phyloP scores from a whole-genome alignment of 2,888 invertebrate genomes.

The Macroteleia sp. region DNA sequence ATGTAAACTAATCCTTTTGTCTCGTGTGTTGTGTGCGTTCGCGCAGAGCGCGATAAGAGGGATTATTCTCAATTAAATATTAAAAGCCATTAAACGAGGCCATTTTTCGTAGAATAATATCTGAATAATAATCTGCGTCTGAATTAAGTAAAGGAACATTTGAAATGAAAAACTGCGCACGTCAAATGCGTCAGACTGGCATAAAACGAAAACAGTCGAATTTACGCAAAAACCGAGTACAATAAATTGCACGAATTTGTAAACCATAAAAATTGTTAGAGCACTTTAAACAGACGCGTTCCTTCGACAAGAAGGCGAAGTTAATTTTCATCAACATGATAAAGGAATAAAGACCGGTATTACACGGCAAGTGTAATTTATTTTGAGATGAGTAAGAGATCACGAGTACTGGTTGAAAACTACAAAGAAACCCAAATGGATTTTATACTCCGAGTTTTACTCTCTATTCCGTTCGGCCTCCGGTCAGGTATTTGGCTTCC shows the following conservation, averaged over 20 bases:
- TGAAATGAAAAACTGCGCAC: no score
- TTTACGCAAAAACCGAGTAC: no score
- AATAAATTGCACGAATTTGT: no score
- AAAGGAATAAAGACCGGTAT: conserved; percentile 14
- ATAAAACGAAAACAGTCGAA: no score
- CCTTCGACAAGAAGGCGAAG: background rate
- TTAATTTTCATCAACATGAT: conserved; percentile 25
- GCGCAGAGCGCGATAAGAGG: background rate
- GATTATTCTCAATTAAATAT: conserved; percentile 43
- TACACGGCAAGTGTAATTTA: conserved; percentile 39
- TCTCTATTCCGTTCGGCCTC: conserved; percentile 52
- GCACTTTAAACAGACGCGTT: no score
- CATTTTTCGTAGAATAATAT: conserved; percentile 1
- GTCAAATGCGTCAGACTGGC: no score
- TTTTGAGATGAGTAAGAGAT: conserved; percentile 38
- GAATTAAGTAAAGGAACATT: background rate
- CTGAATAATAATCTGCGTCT: background rate
- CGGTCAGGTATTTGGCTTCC: conserved; percentile 68
- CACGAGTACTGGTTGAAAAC: conserved; percentile 18
- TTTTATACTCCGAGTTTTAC: conserved; percentile 54
- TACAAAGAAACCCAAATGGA: conserved; percentile 53
- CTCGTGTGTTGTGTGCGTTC: background rate
- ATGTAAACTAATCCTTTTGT: conserved; percentile 47
- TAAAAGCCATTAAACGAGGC: conserved; percentile 28
- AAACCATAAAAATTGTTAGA: no score